phyloP scores from a whole-genome alignment of 1,140 invertebrate genomes.

The Pseudoatta argentina region DNA sequence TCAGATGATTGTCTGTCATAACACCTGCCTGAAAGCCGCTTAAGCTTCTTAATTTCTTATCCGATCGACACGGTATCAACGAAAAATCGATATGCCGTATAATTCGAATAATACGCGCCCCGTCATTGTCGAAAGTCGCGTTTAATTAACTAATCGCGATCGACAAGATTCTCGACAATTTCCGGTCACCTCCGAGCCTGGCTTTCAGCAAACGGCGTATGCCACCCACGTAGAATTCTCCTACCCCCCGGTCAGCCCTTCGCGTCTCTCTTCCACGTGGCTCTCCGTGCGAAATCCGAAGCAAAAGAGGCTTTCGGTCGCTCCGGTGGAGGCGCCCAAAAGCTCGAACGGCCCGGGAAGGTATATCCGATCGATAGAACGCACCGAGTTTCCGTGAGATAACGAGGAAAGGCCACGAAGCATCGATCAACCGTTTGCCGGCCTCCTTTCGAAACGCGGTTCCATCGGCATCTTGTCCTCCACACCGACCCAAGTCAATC shows the following conservation, averaged over 20 bases:
- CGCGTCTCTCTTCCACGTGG: conserved; percentile 8
- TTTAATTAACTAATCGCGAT: conserved; percentile 46
- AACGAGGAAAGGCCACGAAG: conserved; percentile 67
- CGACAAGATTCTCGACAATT: conserved; percentile 42
- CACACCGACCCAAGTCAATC: conserved; percentile 29
- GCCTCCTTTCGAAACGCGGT: conserved; percentile 46
- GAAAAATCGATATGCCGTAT: conserved; percentile 14
- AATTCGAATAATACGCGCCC: neutral
- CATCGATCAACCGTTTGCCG: conserved; percentile 73
- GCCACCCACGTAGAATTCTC: neutral
- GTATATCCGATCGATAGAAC: conserved; percentile 75
- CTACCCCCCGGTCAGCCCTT: neutral
- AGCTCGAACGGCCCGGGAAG: conserved; percentile 54
- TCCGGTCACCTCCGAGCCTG: neutral
- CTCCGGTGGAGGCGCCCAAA: neutral
- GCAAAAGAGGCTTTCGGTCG: conserved; percentile 53
- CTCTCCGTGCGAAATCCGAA: conserved; percentile 37
- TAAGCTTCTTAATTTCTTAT: conserved; percentile 26
- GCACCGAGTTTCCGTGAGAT: conserved; percentile 71
- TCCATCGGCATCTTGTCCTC: conserved; percentile 29
- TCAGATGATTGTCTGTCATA: conserved; percentile 7
- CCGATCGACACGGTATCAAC: neutral
- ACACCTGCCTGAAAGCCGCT: conserved; percentile 1
- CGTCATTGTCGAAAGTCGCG: conserved; percentile 9
- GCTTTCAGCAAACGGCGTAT: too few relatives aligned